Evolutionary conservation across 2,888 invertebrate genomes (phyloP).

Genomic region (Brachynemurus nebulosus): DNA sequence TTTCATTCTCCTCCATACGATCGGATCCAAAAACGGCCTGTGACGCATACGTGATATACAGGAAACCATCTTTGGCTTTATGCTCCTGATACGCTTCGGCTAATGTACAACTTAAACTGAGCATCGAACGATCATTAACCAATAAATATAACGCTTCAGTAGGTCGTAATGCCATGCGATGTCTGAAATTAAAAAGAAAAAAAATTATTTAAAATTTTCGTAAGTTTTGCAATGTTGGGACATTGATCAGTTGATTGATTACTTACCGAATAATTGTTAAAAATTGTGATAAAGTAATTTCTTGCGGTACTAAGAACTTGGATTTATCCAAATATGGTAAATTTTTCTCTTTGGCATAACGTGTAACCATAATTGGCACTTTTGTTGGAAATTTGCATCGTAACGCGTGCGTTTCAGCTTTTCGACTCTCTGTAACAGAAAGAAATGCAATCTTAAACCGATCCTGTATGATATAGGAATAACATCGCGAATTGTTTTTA

Average conservation of each 20-base stretch:
- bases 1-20: background rate
- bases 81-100: slow-evolving; percentile 66
- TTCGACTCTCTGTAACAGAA: slow-evolving; percentile 44
- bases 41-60: slow-evolving; percentile 80
- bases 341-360: slow-evolving; percentile 62
- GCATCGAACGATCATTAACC: slow-evolving; percentile 69
- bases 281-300: slow-evolving; percentile 80
- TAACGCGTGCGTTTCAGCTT: slow-evolving; percentile 67
- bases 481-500: too few relatives aligned
- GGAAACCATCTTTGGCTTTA: slow-evolving; percentile 69
- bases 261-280: slow-evolving; percentile 69
- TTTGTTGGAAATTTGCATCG: slow-evolving; percentile 64
- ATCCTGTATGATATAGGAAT: too few relatives aligned
- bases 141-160: slow-evolving; percentile 69
- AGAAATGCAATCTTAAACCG: too few relatives aligned
- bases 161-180: slow-evolving; percentile 42
- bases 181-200: slow-evolving; percentile 23
- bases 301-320: slow-evolving; percentile 80
- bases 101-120: slow-evolving; percentile 67
- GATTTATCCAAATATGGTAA: slow-evolving; percentile 69
- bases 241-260: background rate
- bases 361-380: slow-evolving; percentile 71
- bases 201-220: background rate
- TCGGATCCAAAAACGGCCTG: slow-evolving; percentile 69
- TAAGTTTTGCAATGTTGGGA: background rate